Conservation (phyloP, 30 jellyfish, hydroid and myxozoan species). For the Hydractinia echinata region DNA sequence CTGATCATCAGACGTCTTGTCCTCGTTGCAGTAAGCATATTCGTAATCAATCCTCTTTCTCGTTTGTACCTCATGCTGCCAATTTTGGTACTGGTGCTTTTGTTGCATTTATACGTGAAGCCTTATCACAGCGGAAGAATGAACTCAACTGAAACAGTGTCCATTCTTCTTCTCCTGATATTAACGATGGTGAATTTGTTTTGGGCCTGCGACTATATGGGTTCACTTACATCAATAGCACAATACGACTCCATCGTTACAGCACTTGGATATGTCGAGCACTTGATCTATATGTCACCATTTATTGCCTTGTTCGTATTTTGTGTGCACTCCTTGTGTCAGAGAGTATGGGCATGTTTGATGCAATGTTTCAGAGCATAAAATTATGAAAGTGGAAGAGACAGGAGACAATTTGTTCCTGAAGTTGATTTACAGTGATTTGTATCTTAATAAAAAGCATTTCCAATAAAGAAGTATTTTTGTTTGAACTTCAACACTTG, state of each 20-base stretch:
- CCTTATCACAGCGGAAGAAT: neutral
- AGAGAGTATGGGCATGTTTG: too few species aligned
- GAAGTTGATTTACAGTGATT: too few species aligned
- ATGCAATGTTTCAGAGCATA: too few species aligned
- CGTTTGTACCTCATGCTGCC: neutral
- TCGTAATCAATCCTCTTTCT: constrained; percentile 2
- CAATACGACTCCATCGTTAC: neutral
- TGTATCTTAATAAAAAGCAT: too few species aligned
- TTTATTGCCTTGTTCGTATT: neutral
- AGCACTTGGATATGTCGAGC: neutral
- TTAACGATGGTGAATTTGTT: neutral
- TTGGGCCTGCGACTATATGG: constrained; percentile 12
- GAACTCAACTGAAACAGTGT: neutral
- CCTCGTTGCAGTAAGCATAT: neutral
- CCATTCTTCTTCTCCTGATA: neutral
- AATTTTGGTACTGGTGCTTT: neutral
- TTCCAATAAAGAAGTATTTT: too few species aligned
- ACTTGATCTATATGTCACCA: neutral
- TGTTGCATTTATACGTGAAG: neutral
- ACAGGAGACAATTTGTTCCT: too few species aligned
- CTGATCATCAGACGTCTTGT: neutral
- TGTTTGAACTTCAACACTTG: too few species aligned
- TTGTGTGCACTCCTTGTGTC: too few species aligned
- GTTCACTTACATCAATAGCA: neutral
- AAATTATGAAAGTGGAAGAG: too few species aligned